phyloP scores from a whole-genome alignment of 2,888 invertebrate genomes.

The Octodonta nipae region DNA sequence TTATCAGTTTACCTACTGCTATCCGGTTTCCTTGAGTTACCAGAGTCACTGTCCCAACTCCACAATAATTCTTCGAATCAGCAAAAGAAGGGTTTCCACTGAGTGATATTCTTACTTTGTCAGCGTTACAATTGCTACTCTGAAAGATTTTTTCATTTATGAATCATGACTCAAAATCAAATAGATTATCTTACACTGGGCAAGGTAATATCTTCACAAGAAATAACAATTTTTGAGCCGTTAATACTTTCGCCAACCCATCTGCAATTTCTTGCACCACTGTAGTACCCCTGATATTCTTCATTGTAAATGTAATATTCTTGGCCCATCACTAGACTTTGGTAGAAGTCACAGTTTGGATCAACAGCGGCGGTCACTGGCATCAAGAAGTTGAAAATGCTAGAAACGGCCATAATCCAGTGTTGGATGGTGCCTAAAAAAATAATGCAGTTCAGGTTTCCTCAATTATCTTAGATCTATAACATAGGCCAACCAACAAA shows the following conservation, averaged over 20 bases:
- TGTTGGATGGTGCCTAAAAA: too few species aligned
- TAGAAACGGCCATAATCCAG: constrained; percentile 22
- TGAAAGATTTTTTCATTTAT: too few species aligned
- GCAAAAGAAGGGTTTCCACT: constrained; percentile 36
- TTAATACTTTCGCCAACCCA: constrained; percentile 39
- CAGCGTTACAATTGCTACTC: constrained; percentile 36
- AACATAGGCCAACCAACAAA: too few species aligned
- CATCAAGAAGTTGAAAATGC: constrained; percentile 25
- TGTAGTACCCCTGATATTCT: constrained; percentile 38
- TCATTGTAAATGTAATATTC: constrained; percentile 38
- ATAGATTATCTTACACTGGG: constrained; percentile 27
- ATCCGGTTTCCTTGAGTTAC: constrained; percentile 24
- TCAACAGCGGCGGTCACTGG: constrained; percentile 26
- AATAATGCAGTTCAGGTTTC: too few species aligned
- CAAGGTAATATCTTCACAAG: constrained; percentile 37
- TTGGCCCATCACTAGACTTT: constrained; percentile 29
- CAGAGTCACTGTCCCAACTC: constrained; percentile 31
- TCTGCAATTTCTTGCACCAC: constrained; percentile 32
- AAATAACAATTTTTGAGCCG: constrained; percentile 36
- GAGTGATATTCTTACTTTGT: constrained; percentile 40
- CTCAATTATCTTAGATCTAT: too few species aligned
- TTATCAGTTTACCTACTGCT: constrained; percentile 21
- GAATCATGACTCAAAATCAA: too few species aligned
- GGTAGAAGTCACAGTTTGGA: constrained; percentile 36
- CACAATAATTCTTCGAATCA: constrained; percentile 43